Evolutionary conservation across 2,888 invertebrate genomes (phyloP).

Genomic region (Drosophila buzzatii): DNA sequence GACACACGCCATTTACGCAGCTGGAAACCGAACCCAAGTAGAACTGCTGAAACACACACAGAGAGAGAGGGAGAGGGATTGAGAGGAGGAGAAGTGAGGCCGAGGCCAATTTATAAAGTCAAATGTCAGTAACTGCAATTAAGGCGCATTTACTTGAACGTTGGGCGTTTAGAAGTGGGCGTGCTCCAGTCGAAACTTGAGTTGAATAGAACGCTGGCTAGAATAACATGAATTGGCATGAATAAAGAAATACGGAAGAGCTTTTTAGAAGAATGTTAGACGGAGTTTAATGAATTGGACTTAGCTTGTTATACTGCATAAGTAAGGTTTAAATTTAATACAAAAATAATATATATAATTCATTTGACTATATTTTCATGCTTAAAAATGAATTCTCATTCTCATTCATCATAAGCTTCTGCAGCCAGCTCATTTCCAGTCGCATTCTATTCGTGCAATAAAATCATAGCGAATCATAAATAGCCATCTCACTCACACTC

Average conservation of each 20-base stretch:
- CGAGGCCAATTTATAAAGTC: constrained; percentile 74
- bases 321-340: too few relatives aligned
- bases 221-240: not conserved
- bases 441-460: not conserved
- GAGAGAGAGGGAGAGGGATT: too few relatives aligned
- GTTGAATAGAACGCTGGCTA: not conserved
- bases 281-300: not conserved
- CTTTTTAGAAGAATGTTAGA: not conserved
- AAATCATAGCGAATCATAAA: not conserved
- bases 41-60: not conserved
- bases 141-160: constrained; percentile 61
- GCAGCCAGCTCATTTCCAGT: not conserved
- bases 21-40: constrained; percentile 10
- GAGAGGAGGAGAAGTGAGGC: not conserved
- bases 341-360: too few relatives aligned
- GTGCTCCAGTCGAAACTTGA: constrained; percentile 1
- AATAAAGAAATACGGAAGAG: not conserved
- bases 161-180: constrained; percentile 7
- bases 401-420: not conserved
- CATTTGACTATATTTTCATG: too few relatives aligned
- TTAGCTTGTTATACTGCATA: not conserved
- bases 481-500: not conserved
- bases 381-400: too few relatives aligned
- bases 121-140: constrained; percentile 81
- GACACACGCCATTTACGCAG: constrained; percentile 81